phyloP scores from a whole-genome alignment of 2,888 invertebrate genomes.

The Yponomeuta evonymella region DNA sequence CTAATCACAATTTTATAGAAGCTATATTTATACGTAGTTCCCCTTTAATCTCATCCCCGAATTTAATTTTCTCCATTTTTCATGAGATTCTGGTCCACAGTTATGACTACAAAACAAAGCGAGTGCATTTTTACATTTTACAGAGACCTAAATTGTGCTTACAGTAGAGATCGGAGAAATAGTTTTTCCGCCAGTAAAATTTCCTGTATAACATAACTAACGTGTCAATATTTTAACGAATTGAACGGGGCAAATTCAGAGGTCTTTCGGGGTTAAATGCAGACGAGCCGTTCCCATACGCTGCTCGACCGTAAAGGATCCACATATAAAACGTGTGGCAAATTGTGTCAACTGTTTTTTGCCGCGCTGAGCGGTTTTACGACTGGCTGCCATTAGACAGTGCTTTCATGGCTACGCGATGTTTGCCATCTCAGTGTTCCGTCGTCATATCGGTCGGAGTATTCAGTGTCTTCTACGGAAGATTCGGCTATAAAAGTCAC shows the following conservation, averaged over 20 bases:
- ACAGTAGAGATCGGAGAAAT: no score
- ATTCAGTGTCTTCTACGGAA: slow-evolving; percentile 29
- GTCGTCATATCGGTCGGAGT: slow-evolving; percentile 2
- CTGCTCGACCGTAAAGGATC: slow-evolving; percentile 18
- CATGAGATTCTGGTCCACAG: no score
- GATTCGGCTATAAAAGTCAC: not conserved
- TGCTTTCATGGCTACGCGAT: not conserved
- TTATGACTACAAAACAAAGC: no score
- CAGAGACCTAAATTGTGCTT: no score
- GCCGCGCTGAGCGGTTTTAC: not conserved
- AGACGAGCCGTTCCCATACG: slow-evolving; percentile 20
- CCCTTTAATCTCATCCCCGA: no score
- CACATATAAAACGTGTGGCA: not conserved
- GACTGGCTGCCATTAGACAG: not conserved
- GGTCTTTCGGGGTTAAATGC: not conserved
- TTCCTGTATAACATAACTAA: no score
- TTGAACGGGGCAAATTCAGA: not conserved
- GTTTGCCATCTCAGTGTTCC: not conserved
- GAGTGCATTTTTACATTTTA: no score
- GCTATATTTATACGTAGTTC: no score
- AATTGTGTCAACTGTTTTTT: not conserved
- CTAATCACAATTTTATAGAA: no score
- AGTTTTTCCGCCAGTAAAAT: no score
- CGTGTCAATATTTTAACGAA: not conserved
- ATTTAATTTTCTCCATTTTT: no score